phyloP scores from a whole-genome alignment of 2,113 vertebrate genomes.

The Psophia crepitans region DNA sequence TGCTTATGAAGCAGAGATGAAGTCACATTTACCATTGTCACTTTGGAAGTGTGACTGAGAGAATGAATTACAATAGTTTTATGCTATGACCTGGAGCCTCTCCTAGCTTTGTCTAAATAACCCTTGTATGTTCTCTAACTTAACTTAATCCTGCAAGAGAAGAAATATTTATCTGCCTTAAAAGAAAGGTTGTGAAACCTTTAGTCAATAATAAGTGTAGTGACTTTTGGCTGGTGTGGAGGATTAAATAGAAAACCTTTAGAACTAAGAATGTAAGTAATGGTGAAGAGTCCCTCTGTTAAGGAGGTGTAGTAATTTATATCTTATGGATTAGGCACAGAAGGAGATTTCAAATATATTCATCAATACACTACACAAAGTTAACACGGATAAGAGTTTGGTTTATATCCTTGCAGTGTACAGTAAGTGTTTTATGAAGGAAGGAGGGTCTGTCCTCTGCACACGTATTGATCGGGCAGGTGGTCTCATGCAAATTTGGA shows the following conservation, averaged over 20 bases:
- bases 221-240: background rate
- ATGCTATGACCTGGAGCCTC: background rate
- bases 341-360: background rate
- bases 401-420: background rate
- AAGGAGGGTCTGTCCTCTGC: background rate
- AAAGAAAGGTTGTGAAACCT: background rate
- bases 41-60: background rate
- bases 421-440: background rate
- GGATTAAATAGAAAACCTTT: background rate
- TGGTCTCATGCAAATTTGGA: background rate
- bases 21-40: background rate
- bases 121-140: background rate
- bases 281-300: background rate
- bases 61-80: background rate
- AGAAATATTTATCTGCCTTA: background rate
- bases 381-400: background rate
- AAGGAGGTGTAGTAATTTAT: background rate
- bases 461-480: rapidly evolving
- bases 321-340: background rate
- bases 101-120: background rate
- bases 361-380: background rate
- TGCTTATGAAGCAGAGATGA: background rate
- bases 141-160: background rate
- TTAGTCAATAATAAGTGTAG: background rate
- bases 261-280: background rate